A percentile compares a stretch with the other conserved stretches of the same genome.
phyloP scores from a whole-genome alignment of 2,888 invertebrate species.

The Tyria jacobaeae region DNA sequence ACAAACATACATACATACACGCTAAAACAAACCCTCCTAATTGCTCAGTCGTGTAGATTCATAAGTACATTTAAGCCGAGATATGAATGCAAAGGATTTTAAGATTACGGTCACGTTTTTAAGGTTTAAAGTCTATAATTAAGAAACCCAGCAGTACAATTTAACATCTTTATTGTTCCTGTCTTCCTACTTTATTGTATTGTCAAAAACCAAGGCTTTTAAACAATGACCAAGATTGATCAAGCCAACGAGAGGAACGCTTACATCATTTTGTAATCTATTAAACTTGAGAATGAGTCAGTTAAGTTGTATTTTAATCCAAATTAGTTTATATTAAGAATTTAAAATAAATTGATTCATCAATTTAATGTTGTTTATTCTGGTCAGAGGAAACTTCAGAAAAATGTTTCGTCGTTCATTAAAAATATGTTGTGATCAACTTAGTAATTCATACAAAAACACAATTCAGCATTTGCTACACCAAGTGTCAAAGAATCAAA shows the following conservation, averaged over 20 bases:
- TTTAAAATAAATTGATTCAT: conserved; percentile 3
- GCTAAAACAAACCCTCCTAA: no score
- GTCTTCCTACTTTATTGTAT: conserved; percentile 41
- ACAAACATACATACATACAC: no score
- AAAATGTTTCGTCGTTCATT: neutral
- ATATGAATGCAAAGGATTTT: neutral
- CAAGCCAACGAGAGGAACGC: conserved; percentile 9
- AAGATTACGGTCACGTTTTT: neutral
- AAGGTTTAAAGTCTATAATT: conserved; percentile 5
- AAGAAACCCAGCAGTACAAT: conserved; percentile 5
- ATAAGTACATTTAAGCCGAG: no score
- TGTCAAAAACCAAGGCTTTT: conserved; percentile 32
- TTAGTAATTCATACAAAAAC: neutral
- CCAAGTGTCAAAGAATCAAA: no score
- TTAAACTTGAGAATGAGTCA: conserved; percentile 16
- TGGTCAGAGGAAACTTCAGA: neutral
- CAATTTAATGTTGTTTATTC: neutral
- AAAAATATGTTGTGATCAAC: neutral
- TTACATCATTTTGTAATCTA: conserved; percentile 31
- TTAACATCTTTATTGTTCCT: conserved; percentile 14
- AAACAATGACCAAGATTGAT: conserved; percentile 41
- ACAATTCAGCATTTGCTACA: neutral
- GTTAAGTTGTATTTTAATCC: neutral
- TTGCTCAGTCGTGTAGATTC: no score
- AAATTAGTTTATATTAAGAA: neutral